These are phyloP conservation scores for Parauchenoglanis punctatus DNA, from an alignment of 2,797 vertebrate genomes.

Conservation along the genomic window DNA sequence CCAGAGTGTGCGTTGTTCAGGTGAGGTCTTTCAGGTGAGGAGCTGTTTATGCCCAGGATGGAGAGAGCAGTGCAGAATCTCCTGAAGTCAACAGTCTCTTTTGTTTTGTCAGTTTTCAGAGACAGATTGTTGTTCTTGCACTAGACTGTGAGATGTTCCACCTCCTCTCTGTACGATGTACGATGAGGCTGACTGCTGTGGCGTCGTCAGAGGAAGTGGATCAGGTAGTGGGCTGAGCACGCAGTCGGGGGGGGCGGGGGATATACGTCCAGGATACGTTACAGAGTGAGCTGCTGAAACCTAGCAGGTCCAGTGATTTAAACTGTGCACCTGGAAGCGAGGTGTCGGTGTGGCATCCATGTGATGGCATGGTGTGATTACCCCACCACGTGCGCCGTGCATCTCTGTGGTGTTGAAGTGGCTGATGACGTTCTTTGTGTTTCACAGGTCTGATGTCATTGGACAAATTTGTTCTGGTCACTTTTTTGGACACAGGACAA, in stretches of 20 bases:
- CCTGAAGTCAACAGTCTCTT: neutral
- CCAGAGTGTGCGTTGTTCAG: neutral
- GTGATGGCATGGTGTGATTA: too few species aligned
- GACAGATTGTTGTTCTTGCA: neutral
- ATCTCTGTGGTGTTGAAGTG: neutral
- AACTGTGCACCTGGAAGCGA: too few species aligned
- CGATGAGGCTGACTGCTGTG: too few species aligned
- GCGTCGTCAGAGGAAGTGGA: neutral
- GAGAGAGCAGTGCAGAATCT: neutral
- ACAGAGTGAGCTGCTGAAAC: neutral
- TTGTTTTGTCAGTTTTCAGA: neutral
- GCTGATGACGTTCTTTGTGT: neutral
- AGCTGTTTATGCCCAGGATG: neutral
- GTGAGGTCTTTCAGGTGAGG: neutral
- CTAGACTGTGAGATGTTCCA: neutral
- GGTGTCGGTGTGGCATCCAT: too few species aligned
- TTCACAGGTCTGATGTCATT: too few species aligned
- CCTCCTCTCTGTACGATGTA: neutral
- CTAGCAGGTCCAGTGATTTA: too few species aligned
- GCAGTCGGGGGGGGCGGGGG: too few species aligned
- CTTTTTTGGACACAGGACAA: too few species aligned
- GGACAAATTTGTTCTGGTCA: too few species aligned
- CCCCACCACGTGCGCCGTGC: neutral
- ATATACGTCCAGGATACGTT: too few species aligned
- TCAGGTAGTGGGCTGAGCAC: too few species aligned